These are phyloP conservation scores for Phocoena phocoena DNA, from an alignment of 2,113 vertebrate genomes.

Conservation along the genomic window DNA sequence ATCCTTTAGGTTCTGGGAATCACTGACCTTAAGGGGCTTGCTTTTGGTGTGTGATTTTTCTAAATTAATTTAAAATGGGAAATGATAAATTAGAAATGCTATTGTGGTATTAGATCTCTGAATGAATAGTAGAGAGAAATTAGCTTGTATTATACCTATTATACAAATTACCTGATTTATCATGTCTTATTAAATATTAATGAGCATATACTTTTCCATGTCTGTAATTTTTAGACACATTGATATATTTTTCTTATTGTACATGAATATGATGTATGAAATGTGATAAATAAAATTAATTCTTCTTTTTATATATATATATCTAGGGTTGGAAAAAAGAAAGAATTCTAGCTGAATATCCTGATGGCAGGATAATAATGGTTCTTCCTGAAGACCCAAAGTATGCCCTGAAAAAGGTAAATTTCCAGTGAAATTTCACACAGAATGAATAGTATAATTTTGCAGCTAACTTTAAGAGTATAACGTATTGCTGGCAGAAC, in stretches of 20 bases:
- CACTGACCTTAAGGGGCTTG: conserved; percentile 71
- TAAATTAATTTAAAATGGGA: conserved; percentile 69
- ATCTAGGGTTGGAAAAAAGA: conserved; percentile 99
- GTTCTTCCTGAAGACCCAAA: conserved; percentile 98
- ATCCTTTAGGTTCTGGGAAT: conserved; percentile 67
- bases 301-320: conserved; percentile 77
- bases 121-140: conserved; percentile 41
- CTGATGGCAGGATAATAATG: conserved; percentile 98
- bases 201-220: conserved; percentile 40
- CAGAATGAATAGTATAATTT: background rate
- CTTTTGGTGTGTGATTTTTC: conserved; percentile 71
- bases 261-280: conserved; percentile 56
- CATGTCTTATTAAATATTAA: conserved; percentile 68
- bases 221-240: conserved; percentile 57
- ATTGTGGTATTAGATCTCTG: conserved; percentile 64
- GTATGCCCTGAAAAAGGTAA: conserved; percentile 98
- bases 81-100: conserved; percentile 55
- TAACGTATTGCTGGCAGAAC: background rate
- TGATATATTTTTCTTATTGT: conserved; percentile 57
- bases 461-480: background rate
- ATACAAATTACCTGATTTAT: conserved; percentile 74
- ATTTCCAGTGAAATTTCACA: conserved; percentile 41
- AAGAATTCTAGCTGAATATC: conserved; percentile 96
- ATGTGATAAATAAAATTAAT: conserved; percentile 67
- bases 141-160: conserved; percentile 43